Conservation (phyloP, 2,888 invertebrate genomes). For the Drosophila melanosoma region DNA sequence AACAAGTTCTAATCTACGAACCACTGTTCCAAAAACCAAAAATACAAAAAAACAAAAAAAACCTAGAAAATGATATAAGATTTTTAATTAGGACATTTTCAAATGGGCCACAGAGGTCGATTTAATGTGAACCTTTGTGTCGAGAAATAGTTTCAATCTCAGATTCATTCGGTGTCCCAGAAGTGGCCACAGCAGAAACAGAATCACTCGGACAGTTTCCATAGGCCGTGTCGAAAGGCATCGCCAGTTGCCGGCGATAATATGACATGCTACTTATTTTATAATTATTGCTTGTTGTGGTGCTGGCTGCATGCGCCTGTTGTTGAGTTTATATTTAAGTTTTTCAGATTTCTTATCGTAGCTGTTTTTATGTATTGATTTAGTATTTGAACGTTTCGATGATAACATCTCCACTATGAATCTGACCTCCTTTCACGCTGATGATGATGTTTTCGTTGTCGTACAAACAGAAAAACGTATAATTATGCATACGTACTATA, state of each 20-base stretch:
- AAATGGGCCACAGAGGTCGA: constrained; percentile 3
- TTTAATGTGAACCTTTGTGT: constrained; percentile 25
- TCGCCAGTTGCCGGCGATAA: constrained; percentile 55
- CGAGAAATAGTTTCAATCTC: not conserved
- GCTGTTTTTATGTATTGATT: constrained; percentile 83
- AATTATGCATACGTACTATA: constrained; percentile 1
- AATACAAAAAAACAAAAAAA: not conserved
- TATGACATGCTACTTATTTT: constrained; percentile 72
- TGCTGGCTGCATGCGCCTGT: constrained; percentile 27
- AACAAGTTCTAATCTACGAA: not conserved
- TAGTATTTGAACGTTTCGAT: constrained; percentile 82
- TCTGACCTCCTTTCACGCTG: constrained; percentile 82
- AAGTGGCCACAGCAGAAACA: not conserved
- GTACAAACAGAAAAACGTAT: constrained; percentile 8
- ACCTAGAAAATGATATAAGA: constrained; percentile 8
- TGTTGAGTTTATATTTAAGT: constrained; percentile 81
- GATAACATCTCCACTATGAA: constrained; percentile 83
- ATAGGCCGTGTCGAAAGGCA: constrained; percentile 60
- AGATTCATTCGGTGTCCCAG: not conserved
- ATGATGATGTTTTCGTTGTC: constrained; percentile 46
- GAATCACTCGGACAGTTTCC: constrained; percentile 43
- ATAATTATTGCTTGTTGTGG: constrained; percentile 62
- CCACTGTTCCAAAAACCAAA: not conserved
- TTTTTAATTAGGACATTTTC: constrained; percentile 12
- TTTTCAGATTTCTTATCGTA: constrained; percentile 83